phyloP scores from a whole-genome alignment of 2,888 invertebrate genomes.

The Graphium colonna region DNA sequence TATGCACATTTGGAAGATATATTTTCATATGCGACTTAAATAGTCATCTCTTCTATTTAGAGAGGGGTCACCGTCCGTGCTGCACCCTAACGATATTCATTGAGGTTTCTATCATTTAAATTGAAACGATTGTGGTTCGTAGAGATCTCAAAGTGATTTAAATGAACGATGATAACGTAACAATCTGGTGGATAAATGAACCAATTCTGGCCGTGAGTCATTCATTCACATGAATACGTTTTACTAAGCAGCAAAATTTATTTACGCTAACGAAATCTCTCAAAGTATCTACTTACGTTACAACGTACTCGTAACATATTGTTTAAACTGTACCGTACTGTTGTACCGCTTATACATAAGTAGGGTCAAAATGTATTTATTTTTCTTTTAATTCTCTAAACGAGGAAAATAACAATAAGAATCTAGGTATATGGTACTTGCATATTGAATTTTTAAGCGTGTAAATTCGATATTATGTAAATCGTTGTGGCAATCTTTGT shows the following conservation, averaged over 20 bases:
- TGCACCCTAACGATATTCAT: conserved; percentile 21
- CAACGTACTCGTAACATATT: too few relatives aligned
- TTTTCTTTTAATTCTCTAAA: not conserved
- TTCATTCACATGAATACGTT: conserved; percentile 69
- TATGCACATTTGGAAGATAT: too few relatives aligned
- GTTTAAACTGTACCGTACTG: too few relatives aligned
- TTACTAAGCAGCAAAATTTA: conserved; percentile 53
- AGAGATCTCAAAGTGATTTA: conserved; percentile 27
- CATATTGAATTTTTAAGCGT: not conserved
- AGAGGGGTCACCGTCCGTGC: conserved; percentile 12
- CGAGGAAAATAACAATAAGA: too few relatives aligned
- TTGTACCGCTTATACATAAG: too few relatives aligned
- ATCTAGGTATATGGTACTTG: not conserved
- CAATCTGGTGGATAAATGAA: conserved; percentile 58
- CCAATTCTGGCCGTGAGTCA: conserved; percentile 67
- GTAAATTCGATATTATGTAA: not conserved
- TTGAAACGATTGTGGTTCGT: conserved; percentile 23
- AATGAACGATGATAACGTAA: conserved; percentile 39
- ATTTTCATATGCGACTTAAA: not conserved
- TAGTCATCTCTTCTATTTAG: not conserved
- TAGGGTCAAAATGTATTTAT: not conserved
- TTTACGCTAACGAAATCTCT: conserved; percentile 48
- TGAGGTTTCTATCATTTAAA: conserved; percentile 23
- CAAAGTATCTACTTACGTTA: not conserved
- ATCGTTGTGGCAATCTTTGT: conserved; percentile 36